These are phyloP conservation scores for Neotragus moschatus DNA, from an alignment of 2,113 vertebrate species.

Conservation along the genomic window DNA sequence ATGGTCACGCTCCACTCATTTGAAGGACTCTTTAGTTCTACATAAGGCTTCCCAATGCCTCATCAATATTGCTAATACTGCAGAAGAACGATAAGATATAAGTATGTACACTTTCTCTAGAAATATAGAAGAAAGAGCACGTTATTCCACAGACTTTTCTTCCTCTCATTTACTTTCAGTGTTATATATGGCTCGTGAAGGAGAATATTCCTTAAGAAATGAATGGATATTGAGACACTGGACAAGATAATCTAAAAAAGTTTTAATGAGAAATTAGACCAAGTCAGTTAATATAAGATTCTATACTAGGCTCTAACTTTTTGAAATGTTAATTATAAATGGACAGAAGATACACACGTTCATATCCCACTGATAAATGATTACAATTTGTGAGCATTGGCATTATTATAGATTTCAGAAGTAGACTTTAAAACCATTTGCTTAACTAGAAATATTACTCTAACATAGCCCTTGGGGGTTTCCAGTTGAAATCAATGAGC, in stretches of 20 bases:
- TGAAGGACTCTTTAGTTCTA: background rate
- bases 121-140: background rate
- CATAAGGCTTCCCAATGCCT: background rate
- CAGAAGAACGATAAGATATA: background rate
- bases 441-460: background rate
- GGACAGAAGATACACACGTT: background rate
- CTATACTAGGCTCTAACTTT: background rate
- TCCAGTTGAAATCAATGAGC: background rate
- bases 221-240: background rate
- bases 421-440: background rate
- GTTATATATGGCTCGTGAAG: background rate
- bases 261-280: background rate
- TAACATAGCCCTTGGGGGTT: background rate
- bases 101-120: background rate
- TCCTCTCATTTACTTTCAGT: background rate
- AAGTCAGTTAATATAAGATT: background rate
- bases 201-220: background rate
- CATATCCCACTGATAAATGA: background rate
- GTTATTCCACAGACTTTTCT: background rate
- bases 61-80: background rate
- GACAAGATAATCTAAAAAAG: background rate
- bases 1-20: background rate
- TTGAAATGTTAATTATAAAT: background rate
- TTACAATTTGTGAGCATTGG: background rate
- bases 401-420: background rate